phyloP scores from a whole-genome alignment of 1,140 invertebrate species.

The Diploscapter pachys region DNA sequence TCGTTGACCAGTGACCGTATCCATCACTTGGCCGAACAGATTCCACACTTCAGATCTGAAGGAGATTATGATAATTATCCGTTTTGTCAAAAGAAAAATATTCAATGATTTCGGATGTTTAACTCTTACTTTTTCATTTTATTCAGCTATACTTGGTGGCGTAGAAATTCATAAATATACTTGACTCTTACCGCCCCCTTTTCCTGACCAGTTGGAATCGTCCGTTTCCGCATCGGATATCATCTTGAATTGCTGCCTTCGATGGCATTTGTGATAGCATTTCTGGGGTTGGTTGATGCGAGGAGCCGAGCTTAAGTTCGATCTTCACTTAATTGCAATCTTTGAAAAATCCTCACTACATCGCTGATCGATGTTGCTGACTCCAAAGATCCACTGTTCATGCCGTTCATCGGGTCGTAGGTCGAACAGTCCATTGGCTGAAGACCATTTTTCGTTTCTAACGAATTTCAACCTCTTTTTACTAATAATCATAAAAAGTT shows the following conservation, averaged over 20 bases:
- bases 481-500: no score
- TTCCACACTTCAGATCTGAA: conserved; percentile 56
- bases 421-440: conserved; percentile 22
- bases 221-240: conserved; percentile 51
- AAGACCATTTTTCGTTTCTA: background rate
- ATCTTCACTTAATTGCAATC: no score
- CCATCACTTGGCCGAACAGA: conserved; percentile 55
- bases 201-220: conserved; percentile 53
- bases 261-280: conserved; percentile 44
- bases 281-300: conserved; percentile 1
- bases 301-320: background rate
- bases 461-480: background rate
- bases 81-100: no score
- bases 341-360: no score
- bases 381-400: no score
- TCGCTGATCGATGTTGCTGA: no score
- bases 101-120: conserved; percentile 37
- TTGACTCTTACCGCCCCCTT: conserved; percentile 11
- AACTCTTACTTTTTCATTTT: background rate
- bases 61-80: no score
- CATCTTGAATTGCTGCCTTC: conserved; percentile 57
- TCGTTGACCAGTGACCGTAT: conserved; percentile 47
- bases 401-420: background rate
- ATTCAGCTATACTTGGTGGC: background rate
- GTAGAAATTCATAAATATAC: background rate